A percentile compares a stretch with the other conserved stretches of the same genome.
Conservation (phyloP, 2,888 invertebrate species). For the Heliconius hortense region DNA sequence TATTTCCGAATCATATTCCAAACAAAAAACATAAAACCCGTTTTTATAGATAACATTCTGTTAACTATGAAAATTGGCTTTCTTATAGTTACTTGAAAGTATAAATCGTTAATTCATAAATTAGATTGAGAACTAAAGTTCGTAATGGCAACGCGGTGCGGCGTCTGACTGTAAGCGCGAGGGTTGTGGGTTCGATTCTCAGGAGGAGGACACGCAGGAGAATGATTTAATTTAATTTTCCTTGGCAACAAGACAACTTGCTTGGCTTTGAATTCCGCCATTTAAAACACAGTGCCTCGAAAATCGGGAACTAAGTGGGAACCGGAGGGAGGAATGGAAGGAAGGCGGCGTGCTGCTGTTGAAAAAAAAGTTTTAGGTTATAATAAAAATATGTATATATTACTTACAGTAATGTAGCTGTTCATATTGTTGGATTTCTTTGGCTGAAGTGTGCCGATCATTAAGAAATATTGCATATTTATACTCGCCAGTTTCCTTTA, state of each 20-base stretch:
- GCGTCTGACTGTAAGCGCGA: not conserved
- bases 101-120: not conserved
- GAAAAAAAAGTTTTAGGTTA: not conserved
- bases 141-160: no score
- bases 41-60: no score
- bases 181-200: not conserved
- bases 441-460: constrained; percentile 25
- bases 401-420: constrained; percentile 30
- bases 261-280: not conserved
- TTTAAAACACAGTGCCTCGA: no score
- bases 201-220: no score
- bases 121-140: not conserved
- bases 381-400: not conserved
- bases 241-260: not conserved
- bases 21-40: no score
- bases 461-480: constrained; percentile 20
- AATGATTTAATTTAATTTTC: not conserved
- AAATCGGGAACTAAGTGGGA: no score
- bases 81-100: no score
- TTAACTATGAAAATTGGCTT: no score
- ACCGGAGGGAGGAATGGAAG: no score
- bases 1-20: not conserved
- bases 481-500: constrained; percentile 24
- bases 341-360: no score
- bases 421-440: constrained; percentile 30